Conservation (phyloP, 2,113 vertebrate species). For the Oryzias woworae region DNA sequence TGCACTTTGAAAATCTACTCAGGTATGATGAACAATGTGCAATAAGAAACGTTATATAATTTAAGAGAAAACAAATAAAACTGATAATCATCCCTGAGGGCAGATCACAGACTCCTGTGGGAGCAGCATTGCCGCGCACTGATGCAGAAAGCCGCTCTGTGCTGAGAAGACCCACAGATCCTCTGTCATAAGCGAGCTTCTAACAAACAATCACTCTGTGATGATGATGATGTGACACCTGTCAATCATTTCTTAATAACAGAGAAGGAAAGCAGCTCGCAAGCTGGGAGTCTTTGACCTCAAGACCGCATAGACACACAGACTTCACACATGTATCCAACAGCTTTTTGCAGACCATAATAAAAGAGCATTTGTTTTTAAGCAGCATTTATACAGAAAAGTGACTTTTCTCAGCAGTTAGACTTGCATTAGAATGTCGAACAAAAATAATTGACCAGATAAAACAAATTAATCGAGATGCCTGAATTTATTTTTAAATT, state of each 20-base stretch:
- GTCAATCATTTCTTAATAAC: slow-evolving; percentile 71
- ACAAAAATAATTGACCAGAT: too few relatives aligned
- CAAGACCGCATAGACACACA: slow-evolving; percentile 27
- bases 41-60: slow-evolving; percentile 45
- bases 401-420: too few relatives aligned
- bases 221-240: slow-evolving; percentile 75
- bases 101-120: slow-evolving; percentile 52
- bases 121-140: slow-evolving; percentile 39
- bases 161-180: slow-evolving; percentile 63
- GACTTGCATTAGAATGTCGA: too few relatives aligned
- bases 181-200: slow-evolving; percentile 69
- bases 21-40: slow-evolving; percentile 45
- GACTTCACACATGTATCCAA: slow-evolving; percentile 35
- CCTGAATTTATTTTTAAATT: too few relatives aligned
- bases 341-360: slow-evolving; percentile 43
- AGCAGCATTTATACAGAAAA: slow-evolving; percentile 10
- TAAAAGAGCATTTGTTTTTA: slow-evolving; percentile 28
- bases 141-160: slow-evolving; percentile 32
- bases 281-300: slow-evolving; percentile 44
- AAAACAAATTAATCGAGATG: too few relatives aligned
- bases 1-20: slow-evolving; percentile 49
- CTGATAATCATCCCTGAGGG: slow-evolving; percentile 37
- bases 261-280: slow-evolving; percentile 50
- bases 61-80: slow-evolving; percentile 41
- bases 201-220: slow-evolving; percentile 74